phyloP scores from a whole-genome alignment of 2,113 vertebrate genomes.

The Benitochromis conjunctus region DNA sequence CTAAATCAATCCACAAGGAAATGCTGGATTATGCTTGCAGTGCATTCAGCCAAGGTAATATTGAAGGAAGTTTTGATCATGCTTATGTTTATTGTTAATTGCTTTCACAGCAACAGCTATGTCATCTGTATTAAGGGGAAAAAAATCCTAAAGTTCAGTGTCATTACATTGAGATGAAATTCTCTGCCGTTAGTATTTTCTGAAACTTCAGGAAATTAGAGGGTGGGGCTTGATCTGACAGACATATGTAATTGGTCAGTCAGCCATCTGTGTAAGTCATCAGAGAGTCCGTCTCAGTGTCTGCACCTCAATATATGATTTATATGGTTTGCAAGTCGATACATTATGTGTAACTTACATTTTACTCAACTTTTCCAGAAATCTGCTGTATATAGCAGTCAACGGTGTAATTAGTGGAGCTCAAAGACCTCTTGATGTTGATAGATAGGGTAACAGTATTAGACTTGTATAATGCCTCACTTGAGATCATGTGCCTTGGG shows the following conservation, averaged over 20 bases:
- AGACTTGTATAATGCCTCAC: neutral
- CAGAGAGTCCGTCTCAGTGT: neutral
- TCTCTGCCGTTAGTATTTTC: neutral
- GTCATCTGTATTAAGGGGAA: neutral
- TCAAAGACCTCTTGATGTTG: neutral
- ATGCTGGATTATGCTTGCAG: neutral
- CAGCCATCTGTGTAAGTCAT: neutral
- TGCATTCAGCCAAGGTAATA: neutral
- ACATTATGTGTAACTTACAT: neutral
- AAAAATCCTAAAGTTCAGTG: neutral
- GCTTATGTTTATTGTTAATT: neutral
- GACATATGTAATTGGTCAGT: neutral
- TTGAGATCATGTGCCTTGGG: slow-evolving; percentile 1
- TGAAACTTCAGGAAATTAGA: neutral
- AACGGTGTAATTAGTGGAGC: neutral
- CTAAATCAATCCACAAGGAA: neutral
- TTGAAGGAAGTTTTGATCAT: neutral
- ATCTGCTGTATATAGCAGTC: neutral
- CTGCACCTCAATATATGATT: neutral
- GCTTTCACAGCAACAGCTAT: neutral
- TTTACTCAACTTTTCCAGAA: neutral
- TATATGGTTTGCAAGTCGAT: neutral
- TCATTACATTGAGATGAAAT: neutral
- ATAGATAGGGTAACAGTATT: slow-evolving; percentile 30
- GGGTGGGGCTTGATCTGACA: neutral